phyloP scores from a whole-genome alignment of 1,140 invertebrate species.

The Orchestia grillus region DNA sequence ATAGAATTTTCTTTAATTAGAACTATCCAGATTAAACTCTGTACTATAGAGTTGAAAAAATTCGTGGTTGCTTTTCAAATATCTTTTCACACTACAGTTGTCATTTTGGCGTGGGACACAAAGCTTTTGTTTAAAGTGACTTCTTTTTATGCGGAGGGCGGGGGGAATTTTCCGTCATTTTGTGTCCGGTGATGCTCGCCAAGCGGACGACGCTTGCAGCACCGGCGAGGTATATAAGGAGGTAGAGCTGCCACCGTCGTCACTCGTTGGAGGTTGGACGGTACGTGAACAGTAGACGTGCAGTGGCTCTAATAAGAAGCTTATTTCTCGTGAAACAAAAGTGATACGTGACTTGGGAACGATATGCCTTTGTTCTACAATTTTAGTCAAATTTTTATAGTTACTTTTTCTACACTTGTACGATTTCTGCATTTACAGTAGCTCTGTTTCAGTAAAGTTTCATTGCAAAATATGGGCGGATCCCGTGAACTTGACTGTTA shows the following conservation, averaged over 20 bases:
- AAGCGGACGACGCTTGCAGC: background rate
- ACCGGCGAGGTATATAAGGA: constrained; percentile 47
- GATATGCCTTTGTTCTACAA: background rate
- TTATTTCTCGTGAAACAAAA: background rate
- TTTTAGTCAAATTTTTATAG: background rate
- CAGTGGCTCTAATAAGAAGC: background rate
- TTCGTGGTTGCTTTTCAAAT: background rate
- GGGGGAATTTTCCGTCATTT: constrained; percentile 39
- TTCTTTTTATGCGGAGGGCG: background rate
- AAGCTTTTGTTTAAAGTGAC: background rate
- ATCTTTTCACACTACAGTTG: background rate
- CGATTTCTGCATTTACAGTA: background rate
- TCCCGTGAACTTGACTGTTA: background rate
- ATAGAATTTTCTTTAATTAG: background rate
- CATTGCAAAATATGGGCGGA: background rate
- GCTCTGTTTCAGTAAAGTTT: background rate
- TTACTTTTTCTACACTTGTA: background rate
- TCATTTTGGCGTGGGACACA: background rate
- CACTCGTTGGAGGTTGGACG: constrained; percentile 56
- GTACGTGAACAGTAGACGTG: constrained; percentile 39
- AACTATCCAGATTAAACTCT: background rate
- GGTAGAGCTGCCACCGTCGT: background rate
- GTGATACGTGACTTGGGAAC: constrained; percentile 6
- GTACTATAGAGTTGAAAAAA: background rate
- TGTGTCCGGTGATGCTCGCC: constrained; percentile 42